Evolutionary conservation across 2,113 vertebrate genomes (phyloP).

Genomic region (Leucoraja erinaceus): DNA sequence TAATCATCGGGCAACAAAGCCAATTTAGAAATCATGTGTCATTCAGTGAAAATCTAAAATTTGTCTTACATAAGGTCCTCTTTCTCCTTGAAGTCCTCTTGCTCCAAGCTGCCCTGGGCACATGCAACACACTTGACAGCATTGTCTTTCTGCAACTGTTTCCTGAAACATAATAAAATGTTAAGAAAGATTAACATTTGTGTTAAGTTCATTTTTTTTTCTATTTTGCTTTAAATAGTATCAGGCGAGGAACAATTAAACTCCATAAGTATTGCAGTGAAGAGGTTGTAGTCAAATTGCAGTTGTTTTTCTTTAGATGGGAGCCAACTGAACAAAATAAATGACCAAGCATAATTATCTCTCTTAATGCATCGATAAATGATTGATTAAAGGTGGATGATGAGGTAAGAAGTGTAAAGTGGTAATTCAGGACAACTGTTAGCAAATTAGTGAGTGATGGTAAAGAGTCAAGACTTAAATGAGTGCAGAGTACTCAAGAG

Average conservation of each 20-base stretch:
- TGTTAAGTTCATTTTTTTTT: neutral
- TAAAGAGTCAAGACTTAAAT: neutral
- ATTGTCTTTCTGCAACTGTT: slow-evolving; percentile 61
- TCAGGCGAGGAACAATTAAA: neutral
- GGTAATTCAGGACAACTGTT: neutral
- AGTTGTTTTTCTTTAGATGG: too few relatives aligned
- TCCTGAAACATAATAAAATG: slow-evolving; percentile 53
- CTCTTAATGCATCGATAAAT: too few relatives aligned
- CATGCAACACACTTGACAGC: slow-evolving; percentile 67
- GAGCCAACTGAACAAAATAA: too few relatives aligned
- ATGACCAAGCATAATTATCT: too few relatives aligned
- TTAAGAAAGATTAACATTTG: neutral
- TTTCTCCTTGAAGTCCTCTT: slow-evolving; percentile 54
- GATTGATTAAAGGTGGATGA: too few relatives aligned
- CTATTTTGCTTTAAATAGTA: neutral
- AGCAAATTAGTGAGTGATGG: neutral
- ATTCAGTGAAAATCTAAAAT: neutral
- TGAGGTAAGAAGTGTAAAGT: too few relatives aligned
- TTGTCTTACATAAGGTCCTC: slow-evolving; percentile 64
- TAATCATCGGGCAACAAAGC: neutral
- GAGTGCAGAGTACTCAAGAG: neutral
- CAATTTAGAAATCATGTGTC: neutral
- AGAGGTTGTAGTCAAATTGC: neutral
- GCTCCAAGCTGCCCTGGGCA: slow-evolving; percentile 67
- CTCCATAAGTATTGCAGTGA: too few relatives aligned